Evolutionary conservation across 2,888 invertebrate species (phyloP).

Genomic region (Sericinus montela): DNA sequence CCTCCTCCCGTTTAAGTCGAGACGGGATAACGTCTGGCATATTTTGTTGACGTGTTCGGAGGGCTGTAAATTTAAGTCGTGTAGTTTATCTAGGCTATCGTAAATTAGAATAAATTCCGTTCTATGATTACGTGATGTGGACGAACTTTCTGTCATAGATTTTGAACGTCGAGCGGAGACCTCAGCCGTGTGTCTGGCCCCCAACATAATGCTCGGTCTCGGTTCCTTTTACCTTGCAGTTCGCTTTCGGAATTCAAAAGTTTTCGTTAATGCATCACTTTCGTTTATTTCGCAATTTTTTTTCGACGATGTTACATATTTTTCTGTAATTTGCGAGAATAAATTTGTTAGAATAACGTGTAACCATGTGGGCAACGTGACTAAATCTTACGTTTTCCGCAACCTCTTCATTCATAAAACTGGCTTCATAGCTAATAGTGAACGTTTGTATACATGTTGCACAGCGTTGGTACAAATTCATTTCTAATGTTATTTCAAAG

Average conservation of each 20-base stretch:
- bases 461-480: neutral
- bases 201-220: neutral
- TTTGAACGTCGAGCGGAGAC: neutral
- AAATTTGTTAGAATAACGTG: too few relatives aligned
- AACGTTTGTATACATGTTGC: neutral
- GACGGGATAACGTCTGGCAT: neutral
- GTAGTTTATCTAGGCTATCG: neutral
- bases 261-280: too few relatives aligned
- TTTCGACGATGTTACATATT: too few relatives aligned
- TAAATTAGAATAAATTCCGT: neutral
- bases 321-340: too few relatives aligned
- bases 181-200: neutral
- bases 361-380: too few relatives aligned
- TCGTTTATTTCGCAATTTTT: too few relatives aligned
- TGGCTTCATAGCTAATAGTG: neutral
- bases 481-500: too few relatives aligned
- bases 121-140: neutral
- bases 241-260: too few relatives aligned
- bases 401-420: too few relatives aligned
- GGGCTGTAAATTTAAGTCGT: neutral
- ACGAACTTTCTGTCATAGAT: neutral
- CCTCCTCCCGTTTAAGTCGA: neutral
- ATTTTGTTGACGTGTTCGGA: slow-evolving; percentile 4
- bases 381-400: too few relatives aligned
- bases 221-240: neutral